Base-by-base conservation (phyloP, 2,888 invertebrate species). In the Clivina fossor region DNA sequence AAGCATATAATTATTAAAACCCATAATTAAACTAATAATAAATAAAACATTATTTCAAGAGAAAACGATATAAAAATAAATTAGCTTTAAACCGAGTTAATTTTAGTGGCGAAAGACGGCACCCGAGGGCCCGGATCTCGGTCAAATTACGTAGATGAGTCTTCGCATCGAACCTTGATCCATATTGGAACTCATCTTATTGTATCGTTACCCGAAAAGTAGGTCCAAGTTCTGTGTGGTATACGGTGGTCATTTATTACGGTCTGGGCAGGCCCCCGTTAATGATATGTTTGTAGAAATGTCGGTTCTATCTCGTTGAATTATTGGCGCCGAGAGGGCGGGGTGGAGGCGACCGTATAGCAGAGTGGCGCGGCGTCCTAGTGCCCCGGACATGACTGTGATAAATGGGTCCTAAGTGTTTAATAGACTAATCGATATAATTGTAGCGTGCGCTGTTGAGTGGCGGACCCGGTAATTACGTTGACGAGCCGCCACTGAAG, bases 381-480 rank as follows among this genome's bases (percentile, higher is more conserved):
- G 20, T 20, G 19, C 15, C 20, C 30, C 51, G 35, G 51, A 41
- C 43, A 62, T 68, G 75, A 74, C 75, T 72, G 73, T 75, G 75
- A 76, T 76, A 71, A 74, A 76, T 75, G 74, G 69, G 68, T 65
- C 56, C 71, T 69, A 72, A 73, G 73, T 74, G 73, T 74, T 74
- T 75, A 75, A 75, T 76, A 72, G 74, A 73, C 74, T 74, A 75
- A 75, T 75, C 74, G 74, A 75, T 75, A 72, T 71, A 70, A 71
- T 70, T 67, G 65, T 69, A 68, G 68, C 69, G 71, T 69, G 71
- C 66, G 66, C 69, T 47, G 66, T 69, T 72, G 71, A 71, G 69
- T 70, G 72, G 69, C 71, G 70, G 71, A 65, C 61, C 66, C 64
- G 68, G 69, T 72, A 72, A 72, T 72, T 72, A 71, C 68, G 51